These are phyloP conservation scores for Acipenser transmontanus DNA, from an alignment of 2,797 vertebrate genomes.

Conservation along the genomic window DNA sequence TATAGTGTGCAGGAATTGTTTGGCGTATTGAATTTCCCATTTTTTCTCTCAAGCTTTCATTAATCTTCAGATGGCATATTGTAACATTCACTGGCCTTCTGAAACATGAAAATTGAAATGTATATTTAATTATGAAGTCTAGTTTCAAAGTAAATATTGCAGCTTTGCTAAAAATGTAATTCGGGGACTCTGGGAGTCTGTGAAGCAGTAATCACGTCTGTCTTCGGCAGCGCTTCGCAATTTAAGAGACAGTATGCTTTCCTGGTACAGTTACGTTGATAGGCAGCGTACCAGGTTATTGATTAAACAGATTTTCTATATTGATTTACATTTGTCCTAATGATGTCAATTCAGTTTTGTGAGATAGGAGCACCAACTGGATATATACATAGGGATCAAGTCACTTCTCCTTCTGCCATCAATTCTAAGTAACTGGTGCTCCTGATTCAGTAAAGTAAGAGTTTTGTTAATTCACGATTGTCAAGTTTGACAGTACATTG, in stretches of 20 bases:
- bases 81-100: constrained; percentile 40
- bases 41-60: constrained; percentile 45
- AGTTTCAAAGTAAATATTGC: constrained; percentile 49
- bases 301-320: too few species aligned
- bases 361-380: too few species aligned
- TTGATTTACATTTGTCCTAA: too few species aligned
- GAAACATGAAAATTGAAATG: constrained; percentile 52
- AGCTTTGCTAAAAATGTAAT: constrained; percentile 45
- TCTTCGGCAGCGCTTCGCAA: constrained; percentile 14
- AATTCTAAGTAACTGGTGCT: too few species aligned
- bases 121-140: constrained; percentile 62
- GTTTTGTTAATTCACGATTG: too few species aligned
- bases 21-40: constrained; percentile 5
- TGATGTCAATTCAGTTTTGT: too few species aligned
- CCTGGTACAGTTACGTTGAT: not conserved
- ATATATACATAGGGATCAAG: too few species aligned
- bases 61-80: constrained; percentile 56
- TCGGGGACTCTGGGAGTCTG: constrained; percentile 36
- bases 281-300: not conserved
- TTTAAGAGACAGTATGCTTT: not conserved
- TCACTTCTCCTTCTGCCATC: too few species aligned
- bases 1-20: constrained; percentile 7
- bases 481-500: too few species aligned
- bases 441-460: too few species aligned
- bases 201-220: too few species aligned